phyloP scores from a whole-genome alignment of 1,140 invertebrate species.

The Cydia fagiglandana region DNA sequence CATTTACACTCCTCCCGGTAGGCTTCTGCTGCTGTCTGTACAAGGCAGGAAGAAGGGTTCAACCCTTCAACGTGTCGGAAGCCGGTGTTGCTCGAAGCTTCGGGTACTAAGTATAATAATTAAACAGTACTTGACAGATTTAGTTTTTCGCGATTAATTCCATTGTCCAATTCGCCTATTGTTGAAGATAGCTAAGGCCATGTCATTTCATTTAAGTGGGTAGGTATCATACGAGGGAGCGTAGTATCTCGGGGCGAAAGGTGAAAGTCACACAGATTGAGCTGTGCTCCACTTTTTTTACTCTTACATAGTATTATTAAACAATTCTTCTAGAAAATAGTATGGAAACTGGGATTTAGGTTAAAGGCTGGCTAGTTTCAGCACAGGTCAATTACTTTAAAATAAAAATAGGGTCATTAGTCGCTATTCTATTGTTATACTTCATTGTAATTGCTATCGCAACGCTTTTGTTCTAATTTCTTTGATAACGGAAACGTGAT shows the following conservation, averaged over 20 bases:
- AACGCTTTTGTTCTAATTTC: not conserved
- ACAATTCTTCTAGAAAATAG: not conserved
- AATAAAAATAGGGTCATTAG: not conserved
- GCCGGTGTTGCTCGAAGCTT: no score
- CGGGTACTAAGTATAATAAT: no score
- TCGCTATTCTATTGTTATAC: not conserved
- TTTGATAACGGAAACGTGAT: no score
- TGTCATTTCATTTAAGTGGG: not conserved
- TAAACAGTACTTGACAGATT: no score
- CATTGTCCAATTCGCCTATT: not conserved
- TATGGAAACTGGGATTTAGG: not conserved
- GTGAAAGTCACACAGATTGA: conserved; percentile 5
- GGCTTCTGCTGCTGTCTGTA: no score
- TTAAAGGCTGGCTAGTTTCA: not conserved
- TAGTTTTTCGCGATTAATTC: no score
- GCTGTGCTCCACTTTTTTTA: conserved; percentile 4
- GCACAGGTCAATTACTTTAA: not conserved
- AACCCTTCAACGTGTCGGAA: no score
- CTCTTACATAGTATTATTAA: not conserved
- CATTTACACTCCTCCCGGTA: no score
- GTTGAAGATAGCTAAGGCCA: not conserved
- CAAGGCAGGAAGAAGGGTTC: no score
- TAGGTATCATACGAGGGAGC: not conserved
- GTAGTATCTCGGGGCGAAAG: not conserved
- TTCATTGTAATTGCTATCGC: not conserved